phyloP scores from a whole-genome alignment of 2,797 vertebrate genomes.

The Aythya fuligula region DNA sequence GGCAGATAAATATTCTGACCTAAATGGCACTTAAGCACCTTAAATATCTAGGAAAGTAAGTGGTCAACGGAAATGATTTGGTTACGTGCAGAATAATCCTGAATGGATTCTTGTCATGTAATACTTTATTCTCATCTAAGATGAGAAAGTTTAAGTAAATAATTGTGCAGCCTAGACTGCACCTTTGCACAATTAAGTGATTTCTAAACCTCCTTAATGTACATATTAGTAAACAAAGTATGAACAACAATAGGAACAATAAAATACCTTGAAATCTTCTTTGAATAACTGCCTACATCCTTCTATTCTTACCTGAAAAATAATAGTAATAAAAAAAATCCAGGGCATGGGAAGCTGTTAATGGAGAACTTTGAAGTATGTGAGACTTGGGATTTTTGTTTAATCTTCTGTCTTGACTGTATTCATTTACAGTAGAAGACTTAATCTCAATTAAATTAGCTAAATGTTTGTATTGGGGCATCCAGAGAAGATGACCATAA shows the following conservation, averaged over 20 bases:
- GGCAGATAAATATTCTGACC: neutral
- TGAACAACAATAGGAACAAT: neutral
- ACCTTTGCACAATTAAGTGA: neutral
- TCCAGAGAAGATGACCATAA: neutral
- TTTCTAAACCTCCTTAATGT: neutral
- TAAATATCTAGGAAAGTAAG: neutral
- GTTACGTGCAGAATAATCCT: neutral
- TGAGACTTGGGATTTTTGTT: neutral
- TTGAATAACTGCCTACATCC: no score
- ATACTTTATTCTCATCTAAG: neutral
- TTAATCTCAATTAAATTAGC: neutral
- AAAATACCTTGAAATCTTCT: neutral
- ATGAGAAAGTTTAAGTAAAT: neutral
- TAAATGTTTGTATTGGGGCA: neutral
- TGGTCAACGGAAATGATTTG: neutral
- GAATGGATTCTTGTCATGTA: neutral
- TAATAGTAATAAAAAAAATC: no score
- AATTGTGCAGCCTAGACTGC: neutral
- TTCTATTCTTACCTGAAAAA: no score
- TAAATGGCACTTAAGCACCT: neutral
- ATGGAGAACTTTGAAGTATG: neutral
- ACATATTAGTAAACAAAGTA: neutral
- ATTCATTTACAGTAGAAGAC: neutral
- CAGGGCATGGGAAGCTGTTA: neutral
- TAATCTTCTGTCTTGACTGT: neutral